Base-by-base conservation (phyloP, 1,140 invertebrate genomes). In the Diprion similis region DNA sequence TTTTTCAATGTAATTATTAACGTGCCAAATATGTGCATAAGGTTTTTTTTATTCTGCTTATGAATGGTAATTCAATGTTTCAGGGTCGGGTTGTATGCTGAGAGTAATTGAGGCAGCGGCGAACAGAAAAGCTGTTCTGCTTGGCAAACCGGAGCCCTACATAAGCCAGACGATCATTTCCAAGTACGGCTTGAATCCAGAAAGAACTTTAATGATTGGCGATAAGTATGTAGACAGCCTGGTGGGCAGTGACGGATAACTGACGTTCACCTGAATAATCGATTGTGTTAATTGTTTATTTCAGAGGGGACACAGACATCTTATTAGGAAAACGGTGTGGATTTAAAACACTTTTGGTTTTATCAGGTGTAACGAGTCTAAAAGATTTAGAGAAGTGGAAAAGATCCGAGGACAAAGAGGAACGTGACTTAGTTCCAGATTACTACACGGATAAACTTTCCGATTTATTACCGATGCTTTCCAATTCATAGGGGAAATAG, bases 171-270 rank as follows among this genome's bases (percentile, higher is more conserved):
- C 84, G 17, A 84, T 94, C 2, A 83, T 86, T 13, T 91, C 90
- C 70, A 88, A 90, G 11, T 91, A 92, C 81, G 90, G 91, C 7
- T 89, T 98, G 17, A 88, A 95, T 85, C 93, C 94, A 10, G 86
- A 90, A 46, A 90, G 95, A 76, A 97, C 96, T 13, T 86, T 98
- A 1, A 98, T 99, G 95, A 95, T 99, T 85, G 97, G 97, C 0
- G 97, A 99, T 85, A 93, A 92, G 92, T 93, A 89, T 86, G 79
- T 78, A 71, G 37, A 6, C 10, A 10, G 68, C 9, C 4, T 71
- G 10, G 7, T 15, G 18, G 46, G 13, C 67, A 65, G 73, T 71
- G 70, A 37, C 24, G 24, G 24, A 65, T 74, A 48, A 51, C n/a
- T 9, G n/a, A 59, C 46, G 10, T 73, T 19, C 45, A 59, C 65